Evolutionary conservation across 1,140 invertebrate genomes (phyloP).

Genomic region (Dinothrombium tinctorium): DNA sequence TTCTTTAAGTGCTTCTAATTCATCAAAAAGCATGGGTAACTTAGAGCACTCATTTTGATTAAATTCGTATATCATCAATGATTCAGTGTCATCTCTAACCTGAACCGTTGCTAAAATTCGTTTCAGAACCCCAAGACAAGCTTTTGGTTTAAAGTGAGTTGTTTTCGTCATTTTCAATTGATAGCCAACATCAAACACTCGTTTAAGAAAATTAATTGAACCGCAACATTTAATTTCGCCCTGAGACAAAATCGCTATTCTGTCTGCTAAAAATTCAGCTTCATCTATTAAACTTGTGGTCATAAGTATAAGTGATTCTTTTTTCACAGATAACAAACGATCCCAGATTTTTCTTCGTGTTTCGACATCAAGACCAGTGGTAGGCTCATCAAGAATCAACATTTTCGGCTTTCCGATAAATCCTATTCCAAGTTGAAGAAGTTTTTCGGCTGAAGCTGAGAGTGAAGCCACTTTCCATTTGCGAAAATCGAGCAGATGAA

Average conservation of each 20-base stretch:
- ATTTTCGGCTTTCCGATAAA: conserved; percentile 34
- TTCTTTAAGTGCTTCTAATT: conserved; percentile 32
- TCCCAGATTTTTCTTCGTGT: conserved; percentile 26
- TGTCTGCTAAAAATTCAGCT: conserved; percentile 59
- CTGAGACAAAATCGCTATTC: conserved; percentile 66
- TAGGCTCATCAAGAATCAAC: conserved; percentile 32
- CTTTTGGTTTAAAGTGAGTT: not conserved
- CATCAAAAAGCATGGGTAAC: conserved; percentile 32
- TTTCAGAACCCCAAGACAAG: not conserved
- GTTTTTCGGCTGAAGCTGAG: too few species aligned
- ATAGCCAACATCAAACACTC: conserved; percentile 42
- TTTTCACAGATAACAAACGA: conserved; percentile 9
- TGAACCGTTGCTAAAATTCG: conserved; percentile 5
- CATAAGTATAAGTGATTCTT: not conserved
- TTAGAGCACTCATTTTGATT: conserved; percentile 15
- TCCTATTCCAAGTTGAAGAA: too few species aligned
- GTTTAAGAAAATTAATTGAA: conserved; percentile 40
- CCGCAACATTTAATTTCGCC: conserved; percentile 49
- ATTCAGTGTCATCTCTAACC: conserved; percentile 12
- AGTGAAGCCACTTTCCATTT: too few species aligned
- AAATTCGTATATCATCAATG: conserved; percentile 29
- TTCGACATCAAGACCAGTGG: conserved; percentile 30
- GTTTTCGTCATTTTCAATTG: not conserved
- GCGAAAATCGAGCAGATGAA: too few species aligned
- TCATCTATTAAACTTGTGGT: conserved; percentile 36